Conservation (phyloP, 2,888 invertebrate species). For the Nomada fabriciana region DNA sequence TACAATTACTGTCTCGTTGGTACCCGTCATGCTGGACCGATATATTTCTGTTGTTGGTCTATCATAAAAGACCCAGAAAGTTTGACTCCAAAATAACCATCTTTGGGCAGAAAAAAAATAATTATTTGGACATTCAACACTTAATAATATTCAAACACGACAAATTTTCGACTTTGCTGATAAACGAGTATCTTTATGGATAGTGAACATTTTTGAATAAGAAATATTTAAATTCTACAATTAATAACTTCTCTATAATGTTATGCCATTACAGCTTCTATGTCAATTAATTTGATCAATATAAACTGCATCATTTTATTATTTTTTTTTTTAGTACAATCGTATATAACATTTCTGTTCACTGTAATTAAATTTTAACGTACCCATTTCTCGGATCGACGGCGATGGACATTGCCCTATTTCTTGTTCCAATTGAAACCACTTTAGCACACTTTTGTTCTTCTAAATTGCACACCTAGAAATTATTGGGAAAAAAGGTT, state of each 20-base stretch:
- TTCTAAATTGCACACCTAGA: slow-evolving; percentile 86
- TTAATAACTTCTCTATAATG: too few relatives aligned
- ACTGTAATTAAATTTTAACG: slow-evolving; percentile 68
- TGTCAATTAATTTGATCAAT: too few relatives aligned
- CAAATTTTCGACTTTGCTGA: too few relatives aligned
- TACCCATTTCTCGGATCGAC: slow-evolving; percentile 87
- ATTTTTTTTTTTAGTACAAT: too few relatives aligned
- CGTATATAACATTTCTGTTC: neutral
- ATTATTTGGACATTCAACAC: neutral
- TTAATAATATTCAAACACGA: too few relatives aligned
- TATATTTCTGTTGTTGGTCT: slow-evolving; percentile 68
- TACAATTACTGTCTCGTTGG: slow-evolving; percentile 82
- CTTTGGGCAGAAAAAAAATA: slow-evolving; percentile 67
- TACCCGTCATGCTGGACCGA: slow-evolving; percentile 86
- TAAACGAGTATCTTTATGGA: neutral
- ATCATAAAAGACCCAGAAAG: slow-evolving; percentile 65
- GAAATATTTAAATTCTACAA: slow-evolving; percentile 49
- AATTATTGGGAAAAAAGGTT: slow-evolving; percentile 18
- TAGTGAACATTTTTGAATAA: neutral
- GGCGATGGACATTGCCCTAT: slow-evolving; percentile 87
- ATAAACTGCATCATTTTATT: too few relatives aligned
- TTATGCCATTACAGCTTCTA: too few relatives aligned
- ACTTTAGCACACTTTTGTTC: slow-evolving; percentile 86
- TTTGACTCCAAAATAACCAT: slow-evolving; percentile 82
- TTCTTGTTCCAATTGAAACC: slow-evolving; percentile 85